These are phyloP conservation scores for Agrilus cyanescens DNA, from an alignment of 2,888 invertebrate genomes.

Conservation along the genomic window DNA sequence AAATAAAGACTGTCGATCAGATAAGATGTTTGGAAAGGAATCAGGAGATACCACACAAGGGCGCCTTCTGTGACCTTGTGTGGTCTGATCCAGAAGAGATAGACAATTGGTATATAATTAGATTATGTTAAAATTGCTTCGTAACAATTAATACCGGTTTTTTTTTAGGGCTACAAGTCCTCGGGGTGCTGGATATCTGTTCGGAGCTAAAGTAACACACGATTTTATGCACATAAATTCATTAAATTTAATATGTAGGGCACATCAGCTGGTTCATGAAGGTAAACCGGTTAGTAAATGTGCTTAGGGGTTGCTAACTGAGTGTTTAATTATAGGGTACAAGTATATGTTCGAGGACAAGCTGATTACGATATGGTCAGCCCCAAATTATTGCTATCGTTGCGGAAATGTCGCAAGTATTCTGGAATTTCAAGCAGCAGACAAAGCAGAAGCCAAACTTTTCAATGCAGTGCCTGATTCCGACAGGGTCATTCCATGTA, in stretches of 20 bases:
- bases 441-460: constrained; percentile 68
- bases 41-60: constrained; percentile 97
- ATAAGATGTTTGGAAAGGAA: constrained; percentile 90
- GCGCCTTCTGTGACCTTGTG: constrained; percentile 95
- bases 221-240: constrained; percentile 90
- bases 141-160: constrained; percentile 2
- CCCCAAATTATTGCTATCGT: constrained; percentile 98
- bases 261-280: constrained; percentile 98
- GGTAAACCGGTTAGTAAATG: constrained; percentile 41
- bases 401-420: constrained; percentile 98
- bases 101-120: constrained; percentile 61
- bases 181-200: constrained; percentile 94
- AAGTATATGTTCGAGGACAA: constrained; percentile 98
- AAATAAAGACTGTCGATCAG: constrained; percentile 93
- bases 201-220: constrained; percentile 88
- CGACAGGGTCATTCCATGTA: constrained; percentile 84
- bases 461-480: constrained; percentile 94
- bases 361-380: constrained; percentile 97
- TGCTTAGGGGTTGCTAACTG: not conserved
- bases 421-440: constrained; percentile 72
- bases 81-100: constrained; percentile 99
- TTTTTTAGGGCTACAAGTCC: constrained; percentile 70
- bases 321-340: constrained; percentile 63
- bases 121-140: not conserved
- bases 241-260: constrained; percentile 88